Evolutionary conservation across 2,113 vertebrate genomes (phyloP), one percentile per base, ranked within the genome.

Genomic region (Cryptomyrus ogoouensis): DNA sequence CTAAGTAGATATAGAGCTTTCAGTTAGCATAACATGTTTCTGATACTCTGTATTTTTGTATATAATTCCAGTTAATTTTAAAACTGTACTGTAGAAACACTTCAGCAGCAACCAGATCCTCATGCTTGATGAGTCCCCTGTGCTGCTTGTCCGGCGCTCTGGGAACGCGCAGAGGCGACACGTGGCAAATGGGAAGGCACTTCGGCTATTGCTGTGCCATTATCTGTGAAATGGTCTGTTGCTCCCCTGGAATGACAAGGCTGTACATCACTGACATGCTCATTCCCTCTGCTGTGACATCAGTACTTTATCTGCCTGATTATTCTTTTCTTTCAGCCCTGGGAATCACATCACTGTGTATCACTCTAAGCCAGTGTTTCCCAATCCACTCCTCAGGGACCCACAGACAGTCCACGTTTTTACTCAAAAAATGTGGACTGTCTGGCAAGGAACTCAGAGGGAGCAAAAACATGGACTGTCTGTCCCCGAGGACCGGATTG

Each of bases 271-370:
- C 84, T 77, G 50, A 85, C 46, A 52, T 62, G 89, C 90, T 42
- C 56, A 80, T 88, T 53, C 90, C 89, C 56, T 52, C 52, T 10
- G 53, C 35, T 88, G 52, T n/a, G 88, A 52, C 90, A 74, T 85
- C 90, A 58, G 74, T 89, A 58, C 89, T 86, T 91, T 91, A 44
- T 89, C 90, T 86, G 88, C 39, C 86, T 83, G 74, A 50, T 66
- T 88, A 86, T 91, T 91, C 88, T 92, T 92, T 90, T 27, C 70
- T 13, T 50, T 46, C 19, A 13, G 35, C 90, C 39, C 35, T n/a
- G 84, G 39, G 39, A 27, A 4, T 87, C 21, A 10, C 84, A 24
- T 87, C 84, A 49, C 21, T 13, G 24, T 46, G 5, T 24, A 52
- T 42, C 49, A 27, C 84, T 87, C 17, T 31, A 52, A 77, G 53